Percentiles rank a stretch among this genome's conserved stretches.
Evolutionary conservation across 2,888 invertebrate genomes (phyloP).

Genomic region (Mylabris sibirica): DNA sequence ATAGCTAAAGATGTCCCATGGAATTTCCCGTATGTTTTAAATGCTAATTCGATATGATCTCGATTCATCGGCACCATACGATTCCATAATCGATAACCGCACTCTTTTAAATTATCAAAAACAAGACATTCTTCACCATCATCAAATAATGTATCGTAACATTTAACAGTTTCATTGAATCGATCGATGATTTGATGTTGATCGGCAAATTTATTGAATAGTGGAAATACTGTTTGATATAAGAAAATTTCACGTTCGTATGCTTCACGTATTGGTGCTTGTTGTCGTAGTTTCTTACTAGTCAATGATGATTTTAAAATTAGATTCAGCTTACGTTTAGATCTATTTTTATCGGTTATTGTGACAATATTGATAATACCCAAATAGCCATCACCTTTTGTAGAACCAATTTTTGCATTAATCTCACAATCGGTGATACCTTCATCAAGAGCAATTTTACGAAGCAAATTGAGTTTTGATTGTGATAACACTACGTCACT

Average conservation of each 20-base stretch:
- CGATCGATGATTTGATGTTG: not conserved
- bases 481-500: slow-evolving; percentile 18
- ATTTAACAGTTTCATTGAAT: slow-evolving; percentile 25
- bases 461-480: not conserved
- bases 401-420: slow-evolving; percentile 20
- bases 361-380: slow-evolving; percentile 33
- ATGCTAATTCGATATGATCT: slow-evolving; percentile 30
- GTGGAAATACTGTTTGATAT: slow-evolving; percentile 32
- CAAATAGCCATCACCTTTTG: slow-evolving; percentile 39
- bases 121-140: slow-evolving; percentile 30
- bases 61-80: slow-evolving; percentile 35
- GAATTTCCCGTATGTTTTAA: slow-evolving; percentile 37
- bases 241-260: slow-evolving; percentile 33
- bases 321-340: slow-evolving; percentile 34
- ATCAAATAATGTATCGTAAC: slow-evolving; percentile 20
- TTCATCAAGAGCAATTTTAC: slow-evolving; percentile 17
- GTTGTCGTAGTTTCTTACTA: slow-evolving; percentile 24
- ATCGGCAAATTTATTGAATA: slow-evolving; percentile 19
- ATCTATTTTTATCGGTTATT: slow-evolving; percentile 26
- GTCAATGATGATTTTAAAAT: slow-evolving; percentile 44
- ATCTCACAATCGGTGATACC: slow-evolving; percentile 29
- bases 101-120: slow-evolving; percentile 36
- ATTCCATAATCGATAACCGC: slow-evolving; percentile 33
- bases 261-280: slow-evolving; percentile 22
- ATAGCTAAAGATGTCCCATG: slow-evolving; percentile 39